Evolutionary conservation across 2,888 invertebrate genomes (phyloP).

Genomic region (Drosophila anomelani): DNA sequence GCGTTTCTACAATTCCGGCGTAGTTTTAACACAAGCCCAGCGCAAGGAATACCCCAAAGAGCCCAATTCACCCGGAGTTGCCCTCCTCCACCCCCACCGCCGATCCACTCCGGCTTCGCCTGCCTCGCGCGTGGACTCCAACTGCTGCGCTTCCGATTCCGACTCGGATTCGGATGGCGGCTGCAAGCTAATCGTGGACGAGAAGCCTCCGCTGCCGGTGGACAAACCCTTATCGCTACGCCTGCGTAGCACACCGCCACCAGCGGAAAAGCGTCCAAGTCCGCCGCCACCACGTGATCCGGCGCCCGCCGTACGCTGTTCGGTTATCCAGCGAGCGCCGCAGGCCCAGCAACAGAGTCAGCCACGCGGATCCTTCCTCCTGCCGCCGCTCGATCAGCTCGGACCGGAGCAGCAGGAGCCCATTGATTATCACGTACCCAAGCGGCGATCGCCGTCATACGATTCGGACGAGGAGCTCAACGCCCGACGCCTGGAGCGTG

Average conservation of each 20-base stretch:
- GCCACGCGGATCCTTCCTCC: constrained; percentile 85
- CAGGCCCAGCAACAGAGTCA: constrained; percentile 59
- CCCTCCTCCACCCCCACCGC: neutral
- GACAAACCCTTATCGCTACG: constrained; percentile 87
- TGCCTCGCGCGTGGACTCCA: constrained; percentile 4
- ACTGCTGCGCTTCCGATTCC: constrained; percentile 18
- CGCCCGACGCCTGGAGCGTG: constrained; percentile 84
- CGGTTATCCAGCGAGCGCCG: constrained; percentile 93
- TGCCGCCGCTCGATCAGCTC: constrained; percentile 78
- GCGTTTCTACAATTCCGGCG: constrained; percentile 91
- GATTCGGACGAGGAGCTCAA: constrained; percentile 82
- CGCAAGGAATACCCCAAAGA: constrained; percentile 89
- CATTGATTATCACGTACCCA: constrained; percentile 94
- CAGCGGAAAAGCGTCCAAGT: constrained; percentile 84
- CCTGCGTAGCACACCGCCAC: constrained; percentile 85
- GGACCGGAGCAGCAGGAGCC: constrained; percentile 94
- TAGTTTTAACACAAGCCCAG: constrained; percentile 92
- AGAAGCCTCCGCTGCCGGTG: constrained; percentile 88
- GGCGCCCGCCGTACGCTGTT: constrained; percentile 89
- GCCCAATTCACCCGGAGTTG: constrained; percentile 10
- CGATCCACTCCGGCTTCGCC: constrained; percentile 10
- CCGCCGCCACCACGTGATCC: constrained; percentile 87
- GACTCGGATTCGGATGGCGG: constrained; percentile 85
- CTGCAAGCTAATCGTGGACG: constrained; percentile 87
- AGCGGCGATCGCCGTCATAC: constrained; percentile 87